Evolutionary conservation across 2,888 invertebrate genomes (phyloP), one percentile per base, ranked within the genome.

Genomic region (Dichetophora obliterata): DNA sequence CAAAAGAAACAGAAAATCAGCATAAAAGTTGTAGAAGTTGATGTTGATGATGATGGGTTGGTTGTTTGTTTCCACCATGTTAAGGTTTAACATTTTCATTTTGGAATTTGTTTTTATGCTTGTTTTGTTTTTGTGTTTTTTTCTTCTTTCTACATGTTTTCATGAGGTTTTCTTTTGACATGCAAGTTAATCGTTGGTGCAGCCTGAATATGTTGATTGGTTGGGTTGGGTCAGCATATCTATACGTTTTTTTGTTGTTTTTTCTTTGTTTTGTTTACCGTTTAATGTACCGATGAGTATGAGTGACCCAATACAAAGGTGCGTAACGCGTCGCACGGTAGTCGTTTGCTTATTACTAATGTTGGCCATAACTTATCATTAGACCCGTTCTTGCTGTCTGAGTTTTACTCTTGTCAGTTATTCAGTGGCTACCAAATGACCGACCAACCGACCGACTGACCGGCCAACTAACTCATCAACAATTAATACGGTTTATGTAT

Each of bases 271-370:
- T 24, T 68, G 3, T 52, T 69, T 11, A 31, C 22, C 16, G 43
- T 66, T 66, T 43, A 48, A 14, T 14, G 16, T 70, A 24, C 11
- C 27, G 65, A 34, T 27, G 22, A 50, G 27, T 22, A 5, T 24
- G 43, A 52, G 24, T 43, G 34, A 50, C 52, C 54, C 70, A 52
- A 24, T 52, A 27, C 52, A 24, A 27, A 27, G 52, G 22, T 19
- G 43, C 59, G 43, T 43, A 61, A 59, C 43, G 59, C 59, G 72
- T 22, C 72, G 72, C 72, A 59, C 72, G 48, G 73, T 52, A 73
- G 63, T 50, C 73, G 52, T 50, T 73, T 27, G 31, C 61, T 72
- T 22, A 61, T 43, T 72, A 61, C 72, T 72, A 48, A 72, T 61
- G 72, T 37, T 24, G 27, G n/a, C n/a, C 72, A 61, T 72, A 59